These are phyloP conservation scores for Pygoscelis adeliae DNA, from an alignment of 2,113 vertebrate species.

Conservation along the genomic window DNA sequence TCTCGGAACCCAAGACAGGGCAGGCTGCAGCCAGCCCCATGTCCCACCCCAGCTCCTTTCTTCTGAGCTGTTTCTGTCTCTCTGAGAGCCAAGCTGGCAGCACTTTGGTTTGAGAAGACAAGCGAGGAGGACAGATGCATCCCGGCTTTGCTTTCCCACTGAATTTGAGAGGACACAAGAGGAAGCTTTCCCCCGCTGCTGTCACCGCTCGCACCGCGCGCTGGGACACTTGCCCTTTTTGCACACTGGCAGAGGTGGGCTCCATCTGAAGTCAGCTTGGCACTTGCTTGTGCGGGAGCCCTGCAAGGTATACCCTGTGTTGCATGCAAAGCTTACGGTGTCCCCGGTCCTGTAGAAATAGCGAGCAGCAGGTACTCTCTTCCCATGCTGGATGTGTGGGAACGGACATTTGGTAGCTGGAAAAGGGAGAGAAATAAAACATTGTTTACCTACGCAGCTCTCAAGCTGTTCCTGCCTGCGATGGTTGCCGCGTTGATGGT, in stretches of 20 bases:
- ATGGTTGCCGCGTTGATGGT: rapidly evolving
- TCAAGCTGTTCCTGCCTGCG: rapidly evolving
- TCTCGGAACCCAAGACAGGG: rapidly evolving
- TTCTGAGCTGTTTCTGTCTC: neutral
- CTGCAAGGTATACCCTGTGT: neutral
- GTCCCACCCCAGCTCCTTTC: neutral
- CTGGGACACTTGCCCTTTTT: neutral
- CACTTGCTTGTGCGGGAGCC: neutral
- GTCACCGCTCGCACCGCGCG: rapidly evolving
- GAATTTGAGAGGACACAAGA: neutral
- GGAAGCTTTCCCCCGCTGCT: neutral
- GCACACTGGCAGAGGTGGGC: neutral
- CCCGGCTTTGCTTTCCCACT: neutral
- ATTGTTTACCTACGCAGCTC: rapidly evolving
- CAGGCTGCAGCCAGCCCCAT: neutral
- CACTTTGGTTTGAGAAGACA: neutral
- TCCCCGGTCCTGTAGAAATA: rapidly evolving
- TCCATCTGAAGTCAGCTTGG: neutral
- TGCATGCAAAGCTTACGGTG: neutral
- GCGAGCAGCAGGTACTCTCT: rapidly evolving
- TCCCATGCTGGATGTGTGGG: rapidly evolving
- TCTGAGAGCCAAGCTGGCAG: neutral
- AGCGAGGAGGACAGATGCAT: neutral
- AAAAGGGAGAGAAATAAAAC: neutral
- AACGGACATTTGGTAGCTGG: rapidly evolving